phyloP scores from a whole-genome alignment of 2,888 invertebrate species.

The Chrysotoxum bicinctum region DNA sequence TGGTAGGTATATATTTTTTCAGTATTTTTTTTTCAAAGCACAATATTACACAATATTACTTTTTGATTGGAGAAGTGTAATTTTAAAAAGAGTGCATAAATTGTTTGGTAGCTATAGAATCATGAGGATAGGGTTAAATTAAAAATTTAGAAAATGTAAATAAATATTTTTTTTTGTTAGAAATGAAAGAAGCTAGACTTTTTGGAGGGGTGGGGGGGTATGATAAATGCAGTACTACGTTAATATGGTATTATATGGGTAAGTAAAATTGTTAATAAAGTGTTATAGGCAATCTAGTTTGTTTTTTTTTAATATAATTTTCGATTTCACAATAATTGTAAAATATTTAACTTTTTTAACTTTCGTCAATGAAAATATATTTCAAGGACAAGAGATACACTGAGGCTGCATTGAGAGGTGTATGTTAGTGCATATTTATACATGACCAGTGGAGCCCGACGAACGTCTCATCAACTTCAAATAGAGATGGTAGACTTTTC shows the following conservation, averaged over 20 bases:
- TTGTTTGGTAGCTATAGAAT: constrained; percentile 50
- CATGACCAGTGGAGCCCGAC: too few relatives aligned
- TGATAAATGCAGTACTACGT: constrained; percentile 63
- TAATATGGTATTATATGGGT: constrained; percentile 22
- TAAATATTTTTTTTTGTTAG: constrained; percentile 17
- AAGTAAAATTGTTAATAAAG: constrained; percentile 68
- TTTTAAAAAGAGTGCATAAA: constrained; percentile 65
- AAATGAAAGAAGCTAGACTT: constrained; percentile 43
- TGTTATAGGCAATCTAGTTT: constrained; percentile 57
- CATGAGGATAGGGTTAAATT: constrained; percentile 12
- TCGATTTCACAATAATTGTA: neutral
- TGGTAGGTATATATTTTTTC: constrained; percentile 59
- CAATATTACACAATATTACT: constrained; percentile 79
- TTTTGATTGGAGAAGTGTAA: constrained; percentile 79
- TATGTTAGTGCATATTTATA: too few relatives aligned
- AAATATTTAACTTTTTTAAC: neutral
- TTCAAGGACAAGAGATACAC: constrained; percentile 36
- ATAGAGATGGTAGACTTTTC: too few relatives aligned
- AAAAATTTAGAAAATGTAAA: constrained; percentile 10
- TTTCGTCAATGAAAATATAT: neutral
- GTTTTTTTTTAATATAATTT: constrained; percentile 15
- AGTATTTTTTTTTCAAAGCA: constrained; percentile 68
- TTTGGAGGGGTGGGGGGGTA: neutral
- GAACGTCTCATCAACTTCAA: too few relatives aligned
- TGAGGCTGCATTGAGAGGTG: neutral